phyloP scores from a whole-genome alignment of 2,797 vertebrate genomes.

The Tapirus indicus region DNA sequence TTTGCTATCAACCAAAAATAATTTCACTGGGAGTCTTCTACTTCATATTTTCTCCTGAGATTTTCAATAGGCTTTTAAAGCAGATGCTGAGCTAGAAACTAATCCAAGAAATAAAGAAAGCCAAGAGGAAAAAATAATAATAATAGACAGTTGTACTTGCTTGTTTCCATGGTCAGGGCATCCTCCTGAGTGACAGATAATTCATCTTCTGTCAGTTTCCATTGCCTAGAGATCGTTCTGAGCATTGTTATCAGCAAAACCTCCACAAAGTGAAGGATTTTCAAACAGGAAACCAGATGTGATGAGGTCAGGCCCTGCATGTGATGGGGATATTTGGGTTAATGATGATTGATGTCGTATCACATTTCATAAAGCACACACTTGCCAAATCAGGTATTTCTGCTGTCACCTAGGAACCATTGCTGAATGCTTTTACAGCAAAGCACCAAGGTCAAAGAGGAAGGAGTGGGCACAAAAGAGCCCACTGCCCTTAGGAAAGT shows the following conservation, averaged over 20 bases:
- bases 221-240: conserved; percentile 87
- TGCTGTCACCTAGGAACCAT: conserved; percentile 78
- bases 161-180: conserved; percentile 85
- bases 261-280: conserved; percentile 87
- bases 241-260: conserved; percentile 88
- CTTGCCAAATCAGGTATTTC: conserved; percentile 86
- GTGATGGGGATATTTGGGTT: conserved; percentile 87
- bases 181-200: conserved; percentile 89
- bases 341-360: conserved; percentile 93
- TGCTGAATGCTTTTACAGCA: conserved; percentile 72
- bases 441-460: conserved; percentile 86
- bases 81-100: conserved; percentile 81
- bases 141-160: conserved; percentile 78
- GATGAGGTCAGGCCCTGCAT: conserved; percentile 87
- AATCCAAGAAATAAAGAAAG: conserved; percentile 81
- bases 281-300: conserved; percentile 91
- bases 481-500: conserved; percentile 44
- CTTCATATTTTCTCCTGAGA: conserved; percentile 55
- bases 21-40: conserved; percentile 32
- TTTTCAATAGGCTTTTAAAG: conserved; percentile 79
- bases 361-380: conserved; percentile 87
- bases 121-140: conserved; percentile 80
- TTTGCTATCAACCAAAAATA: conserved; percentile 58
- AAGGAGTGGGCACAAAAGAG: conserved; percentile 75
- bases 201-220: conserved; percentile 89